Evolutionary conservation across 1,140 invertebrate genomes (phyloP).

Genomic region (Pogonomyrmex californicus): DNA sequence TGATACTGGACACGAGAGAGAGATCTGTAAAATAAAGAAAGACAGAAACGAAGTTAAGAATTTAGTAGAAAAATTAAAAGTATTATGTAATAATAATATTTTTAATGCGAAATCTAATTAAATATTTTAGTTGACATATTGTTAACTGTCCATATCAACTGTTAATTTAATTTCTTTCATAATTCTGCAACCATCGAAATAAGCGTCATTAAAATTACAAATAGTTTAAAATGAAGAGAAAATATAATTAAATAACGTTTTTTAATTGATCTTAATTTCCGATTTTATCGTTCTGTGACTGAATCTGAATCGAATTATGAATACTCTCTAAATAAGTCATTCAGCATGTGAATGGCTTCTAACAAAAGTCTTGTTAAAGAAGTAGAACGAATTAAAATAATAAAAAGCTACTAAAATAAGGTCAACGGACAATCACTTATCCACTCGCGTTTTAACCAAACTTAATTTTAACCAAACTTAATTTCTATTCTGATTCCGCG

Average conservation of each 20-base stretch:
- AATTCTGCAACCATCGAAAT: neutral
- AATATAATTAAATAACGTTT: neutral
- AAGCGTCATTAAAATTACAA: neutral
- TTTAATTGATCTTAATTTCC: neutral
- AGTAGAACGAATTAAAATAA: conserved; percentile 11
- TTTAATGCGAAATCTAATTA: neutral
- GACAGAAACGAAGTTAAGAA: conserved; percentile 31
- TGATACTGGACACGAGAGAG: neutral
- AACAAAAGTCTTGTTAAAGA: neutral
- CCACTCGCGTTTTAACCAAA: conserved; percentile 1
- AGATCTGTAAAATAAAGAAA: conserved; percentile 60
- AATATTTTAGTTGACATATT: neutral
- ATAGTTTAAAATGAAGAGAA: neutral
- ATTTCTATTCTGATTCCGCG: conserved; percentile 6
- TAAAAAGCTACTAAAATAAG: neutral
- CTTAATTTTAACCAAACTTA: neutral
- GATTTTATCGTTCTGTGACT: neutral
- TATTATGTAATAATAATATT: neutral
- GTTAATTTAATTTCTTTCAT: neutral
- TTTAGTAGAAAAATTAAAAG: neutral
- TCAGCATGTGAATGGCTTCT: neutral
- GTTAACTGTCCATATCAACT: neutral
- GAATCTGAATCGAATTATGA: neutral
- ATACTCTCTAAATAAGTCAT: conserved; percentile 14
- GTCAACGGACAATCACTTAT: neutral